Percentiles rank a stretch among this genome's conserved stretches.
These are phyloP conservation scores for Drosophila gaucha DNA, from an alignment of 2,888 invertebrate genomes.

Conservation along the genomic window DNA sequence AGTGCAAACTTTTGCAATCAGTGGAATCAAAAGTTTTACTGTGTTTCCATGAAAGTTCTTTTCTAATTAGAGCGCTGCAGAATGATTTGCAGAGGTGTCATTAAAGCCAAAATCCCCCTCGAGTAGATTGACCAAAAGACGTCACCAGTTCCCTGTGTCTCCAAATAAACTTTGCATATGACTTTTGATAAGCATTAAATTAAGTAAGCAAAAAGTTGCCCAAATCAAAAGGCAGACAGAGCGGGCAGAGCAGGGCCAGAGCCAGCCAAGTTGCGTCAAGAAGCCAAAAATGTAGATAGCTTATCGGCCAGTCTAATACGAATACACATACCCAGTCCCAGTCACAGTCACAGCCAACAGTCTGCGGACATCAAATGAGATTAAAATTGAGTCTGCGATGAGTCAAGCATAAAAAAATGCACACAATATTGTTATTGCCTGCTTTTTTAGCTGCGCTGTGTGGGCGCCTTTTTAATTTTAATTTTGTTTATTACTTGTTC, in stretches of 20 bases:
- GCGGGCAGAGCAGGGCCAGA: neutral
- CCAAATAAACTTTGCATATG: conserved; percentile 38
- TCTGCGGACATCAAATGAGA: conserved; percentile 10
- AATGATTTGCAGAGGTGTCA: conserved; percentile 39
- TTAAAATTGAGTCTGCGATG: conserved; percentile 37
- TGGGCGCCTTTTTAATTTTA: conserved; percentile 25
- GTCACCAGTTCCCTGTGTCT: conserved; percentile 28
- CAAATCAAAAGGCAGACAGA: conserved; percentile 10
- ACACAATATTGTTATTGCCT: conserved; percentile 12
- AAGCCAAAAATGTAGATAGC: conserved; percentile 28
- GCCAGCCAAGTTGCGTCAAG: conserved; percentile 36
- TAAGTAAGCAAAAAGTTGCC: conserved; percentile 42
- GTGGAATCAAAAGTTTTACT: conserved; percentile 62
- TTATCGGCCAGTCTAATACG: conserved; percentile 17
- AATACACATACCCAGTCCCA: neutral
- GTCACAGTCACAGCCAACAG: conserved; percentile 5
- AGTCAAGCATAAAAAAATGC: conserved; percentile 29
- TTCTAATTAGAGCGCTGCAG: conserved; percentile 61
- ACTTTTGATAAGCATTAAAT: conserved; percentile 49
- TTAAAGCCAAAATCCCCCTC: conserved; percentile 26
- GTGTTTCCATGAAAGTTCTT: conserved; percentile 58
- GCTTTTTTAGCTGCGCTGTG: conserved; percentile 11
- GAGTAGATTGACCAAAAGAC: conserved; percentile 48
- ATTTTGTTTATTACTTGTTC: conserved; percentile 23
- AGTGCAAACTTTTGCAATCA: conserved; percentile 72